Percentiles rank a stretch among this genome's conserved stretches.
phyloP scores from a whole-genome alignment of 2,113 vertebrate genomes.

The Mesembrinibis cayennensis region DNA sequence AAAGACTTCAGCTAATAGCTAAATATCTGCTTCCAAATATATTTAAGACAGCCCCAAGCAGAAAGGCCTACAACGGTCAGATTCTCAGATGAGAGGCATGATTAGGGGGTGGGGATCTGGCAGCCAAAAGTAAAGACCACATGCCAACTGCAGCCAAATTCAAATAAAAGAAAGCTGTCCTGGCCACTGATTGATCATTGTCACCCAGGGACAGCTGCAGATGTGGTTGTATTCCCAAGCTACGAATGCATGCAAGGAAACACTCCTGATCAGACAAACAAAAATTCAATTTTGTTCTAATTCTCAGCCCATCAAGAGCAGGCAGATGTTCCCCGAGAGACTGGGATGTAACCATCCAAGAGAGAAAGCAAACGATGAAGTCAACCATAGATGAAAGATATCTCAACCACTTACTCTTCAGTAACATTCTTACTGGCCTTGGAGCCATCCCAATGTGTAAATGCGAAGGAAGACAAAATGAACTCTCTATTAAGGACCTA shows the following conservation, averaged over 20 bases:
- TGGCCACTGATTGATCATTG: background rate
- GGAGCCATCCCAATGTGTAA: background rate
- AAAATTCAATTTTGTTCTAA: background rate
- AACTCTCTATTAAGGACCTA: background rate
- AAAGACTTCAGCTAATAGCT: background rate
- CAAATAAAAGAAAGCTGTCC: background rate
- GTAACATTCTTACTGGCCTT: background rate
- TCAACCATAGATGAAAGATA: background rate
- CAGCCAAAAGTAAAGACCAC: background rate
- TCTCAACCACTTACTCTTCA: background rate
- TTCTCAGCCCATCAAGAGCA: background rate
- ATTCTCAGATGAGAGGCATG: background rate
- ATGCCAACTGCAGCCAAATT: background rate
- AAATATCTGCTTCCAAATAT: background rate
- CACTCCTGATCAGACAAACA: background rate
- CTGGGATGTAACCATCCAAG: background rate
- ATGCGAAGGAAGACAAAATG: background rate
- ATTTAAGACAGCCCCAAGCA: background rate
- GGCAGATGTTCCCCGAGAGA: background rate
- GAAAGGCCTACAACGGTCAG: background rate
- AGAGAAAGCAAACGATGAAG: background rate
- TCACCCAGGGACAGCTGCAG: background rate
- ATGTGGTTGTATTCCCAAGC: background rate
- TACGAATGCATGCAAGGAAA: background rate
- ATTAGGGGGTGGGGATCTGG: background rate